Conservation (phyloP, 2,888 invertebrate genomes). For the Sarcophaga subvicina region DNA sequence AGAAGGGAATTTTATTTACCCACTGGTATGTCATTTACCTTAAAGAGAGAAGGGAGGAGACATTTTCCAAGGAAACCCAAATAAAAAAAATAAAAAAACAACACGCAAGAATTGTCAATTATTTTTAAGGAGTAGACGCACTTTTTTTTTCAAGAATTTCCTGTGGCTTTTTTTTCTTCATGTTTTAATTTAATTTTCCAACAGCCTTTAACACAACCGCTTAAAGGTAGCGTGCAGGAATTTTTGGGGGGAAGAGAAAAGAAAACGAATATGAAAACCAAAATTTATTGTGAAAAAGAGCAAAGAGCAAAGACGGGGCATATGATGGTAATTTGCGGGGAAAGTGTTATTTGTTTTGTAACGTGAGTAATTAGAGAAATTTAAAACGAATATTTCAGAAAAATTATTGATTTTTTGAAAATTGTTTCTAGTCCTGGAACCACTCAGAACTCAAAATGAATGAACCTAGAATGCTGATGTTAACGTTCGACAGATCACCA, state of each 20-base stretch:
- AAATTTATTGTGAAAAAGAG: neutral
- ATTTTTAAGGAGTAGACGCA: slow-evolving; percentile 43
- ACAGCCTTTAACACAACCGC: too few relatives aligned
- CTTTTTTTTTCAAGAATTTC: slow-evolving; percentile 17
- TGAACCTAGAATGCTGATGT: too few relatives aligned
- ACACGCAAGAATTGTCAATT: slow-evolving; percentile 42
- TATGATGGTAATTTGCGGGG: too few relatives aligned
- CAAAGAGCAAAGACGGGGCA: neutral
- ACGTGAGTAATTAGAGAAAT: neutral
- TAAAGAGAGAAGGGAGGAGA: too few relatives aligned
- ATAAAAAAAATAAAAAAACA: neutral
- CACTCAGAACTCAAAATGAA: too few relatives aligned
- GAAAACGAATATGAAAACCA: too few relatives aligned
- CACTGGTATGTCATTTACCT: too few relatives aligned
- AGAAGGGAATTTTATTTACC: neutral
- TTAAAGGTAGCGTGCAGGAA: slow-evolving; percentile 13
- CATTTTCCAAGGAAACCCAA: neutral
- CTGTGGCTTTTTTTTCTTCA: slow-evolving; percentile 20
- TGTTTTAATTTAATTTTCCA: slow-evolving; percentile 10
- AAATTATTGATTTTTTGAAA: too few relatives aligned
- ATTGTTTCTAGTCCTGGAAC: too few relatives aligned
- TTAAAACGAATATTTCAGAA: neutral
- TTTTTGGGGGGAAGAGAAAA: neutral
- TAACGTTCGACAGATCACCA: too few relatives aligned
- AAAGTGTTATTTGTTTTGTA: neutral